phyloP scores from a whole-genome alignment of 2,797 vertebrate genomes.

The Amphiprion clarkii region DNA sequence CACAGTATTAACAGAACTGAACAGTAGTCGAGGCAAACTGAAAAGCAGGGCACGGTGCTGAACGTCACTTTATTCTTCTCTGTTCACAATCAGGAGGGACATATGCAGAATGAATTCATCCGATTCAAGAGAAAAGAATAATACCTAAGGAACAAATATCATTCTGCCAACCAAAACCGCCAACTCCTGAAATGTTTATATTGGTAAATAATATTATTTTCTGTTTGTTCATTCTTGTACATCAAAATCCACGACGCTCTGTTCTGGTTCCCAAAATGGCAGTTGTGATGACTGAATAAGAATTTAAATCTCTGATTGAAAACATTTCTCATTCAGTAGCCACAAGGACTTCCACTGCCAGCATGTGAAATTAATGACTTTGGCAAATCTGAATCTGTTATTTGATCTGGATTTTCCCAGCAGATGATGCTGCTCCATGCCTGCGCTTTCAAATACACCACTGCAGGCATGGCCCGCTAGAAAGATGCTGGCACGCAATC shows the following conservation, averaged over 20 bases:
- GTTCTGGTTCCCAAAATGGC: slow-evolving; percentile 45
- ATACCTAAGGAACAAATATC: background rate
- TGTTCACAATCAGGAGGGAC: background rate
- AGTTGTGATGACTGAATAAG: slow-evolving; percentile 63
- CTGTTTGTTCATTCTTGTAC: slow-evolving; percentile 4
- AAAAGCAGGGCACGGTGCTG: background rate
- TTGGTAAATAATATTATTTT: background rate
- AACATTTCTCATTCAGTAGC: slow-evolving; percentile 69
- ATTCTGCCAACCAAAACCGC: slow-evolving; percentile 15
- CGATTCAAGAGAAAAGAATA: slow-evolving; percentile 3
- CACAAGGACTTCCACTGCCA: slow-evolving; percentile 57
- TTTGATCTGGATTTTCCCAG: slow-evolving; percentile 75
- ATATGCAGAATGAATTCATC: background rate
- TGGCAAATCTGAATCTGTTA: slow-evolving; percentile 70
- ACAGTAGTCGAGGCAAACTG: background rate
- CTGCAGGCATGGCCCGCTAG: slow-evolving; percentile 52
- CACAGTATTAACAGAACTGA: background rate
- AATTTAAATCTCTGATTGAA: slow-evolving; percentile 67
- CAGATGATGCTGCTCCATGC: slow-evolving; percentile 63
- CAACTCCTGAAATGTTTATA: background rate
- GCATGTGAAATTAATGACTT: slow-evolving; percentile 80
- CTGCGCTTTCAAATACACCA: slow-evolving; percentile 65
- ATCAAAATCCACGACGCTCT: slow-evolving; percentile 24
- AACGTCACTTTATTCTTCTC: slow-evolving; percentile 3
- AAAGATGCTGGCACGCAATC: slow-evolving; percentile 65